Conservation (phyloP, 1,140 invertebrate species). For the Drosophila triauraria region DNA sequence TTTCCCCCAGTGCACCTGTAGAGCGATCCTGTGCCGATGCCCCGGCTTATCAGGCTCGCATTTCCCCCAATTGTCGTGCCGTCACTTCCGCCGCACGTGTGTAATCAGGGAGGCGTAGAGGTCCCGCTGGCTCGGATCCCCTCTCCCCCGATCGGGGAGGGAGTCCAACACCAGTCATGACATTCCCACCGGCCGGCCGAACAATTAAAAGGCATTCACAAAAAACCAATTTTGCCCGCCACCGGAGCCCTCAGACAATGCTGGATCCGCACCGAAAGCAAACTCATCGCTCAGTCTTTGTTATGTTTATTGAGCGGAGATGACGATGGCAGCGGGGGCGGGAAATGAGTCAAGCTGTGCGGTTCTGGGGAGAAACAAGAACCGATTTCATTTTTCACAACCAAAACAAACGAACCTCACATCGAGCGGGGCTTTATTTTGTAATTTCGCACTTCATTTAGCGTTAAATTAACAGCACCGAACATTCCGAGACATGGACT, state of each 20-base stretch:
- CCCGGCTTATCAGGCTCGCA: conserved; percentile 42
- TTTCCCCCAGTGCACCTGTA: conserved; percentile 19
- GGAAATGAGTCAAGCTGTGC: conserved; percentile 45
- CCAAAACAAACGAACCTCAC: conserved; percentile 58
- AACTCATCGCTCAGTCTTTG: conserved; percentile 44
- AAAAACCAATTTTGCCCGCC: conserved; percentile 44
- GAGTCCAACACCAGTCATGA: conserved; percentile 28
- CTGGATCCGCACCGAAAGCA: conserved; percentile 21
- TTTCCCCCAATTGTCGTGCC: conserved; percentile 57
- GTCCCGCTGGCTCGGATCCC: neutral
- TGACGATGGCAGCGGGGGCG: neutral
- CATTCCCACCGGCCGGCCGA: conserved; percentile 37
- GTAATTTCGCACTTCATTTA: conserved; percentile 84
- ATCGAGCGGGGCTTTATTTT: conserved; percentile 45
- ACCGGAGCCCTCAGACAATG: conserved; percentile 18
- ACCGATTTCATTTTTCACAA: conserved; percentile 50
- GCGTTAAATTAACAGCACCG: conserved; percentile 80
- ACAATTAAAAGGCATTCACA: conserved; percentile 76
- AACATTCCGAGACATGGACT: conserved; percentile 38
- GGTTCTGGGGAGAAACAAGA: conserved; percentile 32
- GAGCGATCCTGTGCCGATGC: conserved; percentile 6
- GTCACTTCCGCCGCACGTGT: conserved; percentile 75
- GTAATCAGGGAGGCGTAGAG: conserved; percentile 55
- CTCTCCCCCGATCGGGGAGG: neutral
- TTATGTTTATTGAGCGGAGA: conserved; percentile 34